phyloP scores from a whole-genome alignment of 2,113 vertebrate species.

The Apteryx owenii region DNA sequence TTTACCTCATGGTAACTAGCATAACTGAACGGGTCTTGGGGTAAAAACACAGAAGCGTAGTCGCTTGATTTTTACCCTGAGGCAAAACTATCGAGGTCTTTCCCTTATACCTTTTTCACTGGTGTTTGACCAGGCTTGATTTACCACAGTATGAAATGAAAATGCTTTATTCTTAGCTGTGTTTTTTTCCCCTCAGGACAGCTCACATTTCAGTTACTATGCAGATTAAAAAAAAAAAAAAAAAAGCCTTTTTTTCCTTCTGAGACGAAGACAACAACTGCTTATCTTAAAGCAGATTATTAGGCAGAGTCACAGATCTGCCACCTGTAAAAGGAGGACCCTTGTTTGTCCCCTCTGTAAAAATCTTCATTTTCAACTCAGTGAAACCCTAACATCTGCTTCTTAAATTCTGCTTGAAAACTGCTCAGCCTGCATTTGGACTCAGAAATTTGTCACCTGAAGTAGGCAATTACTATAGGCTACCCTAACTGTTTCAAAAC shows the following conservation, averaged over 20 bases:
- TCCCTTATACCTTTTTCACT: not conserved
- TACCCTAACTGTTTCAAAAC: not conserved
- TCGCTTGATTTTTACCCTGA: not conserved
- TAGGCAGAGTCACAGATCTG: constrained; percentile 16
- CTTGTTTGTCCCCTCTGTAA: not conserved
- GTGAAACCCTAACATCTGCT: not conserved
- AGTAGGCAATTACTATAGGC: not conserved
- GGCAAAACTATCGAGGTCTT: not conserved
- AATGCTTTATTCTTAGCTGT: constrained; percentile 32
- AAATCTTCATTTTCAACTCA: not conserved
- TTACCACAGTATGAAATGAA: not conserved
- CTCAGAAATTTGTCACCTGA: not conserved
- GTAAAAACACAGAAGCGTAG: constrained; percentile 25
- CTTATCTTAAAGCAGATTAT: not conserved
- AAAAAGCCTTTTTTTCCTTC: not conserved
- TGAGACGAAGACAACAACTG: not conserved
- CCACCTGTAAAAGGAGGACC: not conserved
- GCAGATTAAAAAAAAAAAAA: not conserved
- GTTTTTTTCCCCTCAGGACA: constrained; percentile 21
- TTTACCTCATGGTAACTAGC: not conserved
- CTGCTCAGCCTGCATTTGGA: constrained; percentile 6
- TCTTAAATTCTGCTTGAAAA: not conserved
- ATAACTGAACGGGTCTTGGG: not conserved
- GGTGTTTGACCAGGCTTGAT: not conserved
- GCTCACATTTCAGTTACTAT: not conserved